These are phyloP conservation scores for Diarsia rubi DNA, from an alignment of 2,888 invertebrate species.

Conservation along the genomic window DNA sequence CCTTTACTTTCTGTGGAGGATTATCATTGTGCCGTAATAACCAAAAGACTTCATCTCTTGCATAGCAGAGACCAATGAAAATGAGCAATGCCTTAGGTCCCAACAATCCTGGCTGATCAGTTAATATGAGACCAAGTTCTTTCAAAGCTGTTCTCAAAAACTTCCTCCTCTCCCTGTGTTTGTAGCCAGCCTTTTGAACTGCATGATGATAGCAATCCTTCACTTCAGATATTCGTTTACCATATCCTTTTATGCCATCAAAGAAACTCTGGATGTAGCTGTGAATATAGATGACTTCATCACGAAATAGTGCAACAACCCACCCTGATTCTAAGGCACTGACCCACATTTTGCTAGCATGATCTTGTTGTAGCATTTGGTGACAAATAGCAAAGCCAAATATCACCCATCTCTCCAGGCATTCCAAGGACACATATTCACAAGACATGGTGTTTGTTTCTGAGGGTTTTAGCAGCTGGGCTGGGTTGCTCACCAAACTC, in stretches of 20 bases:
- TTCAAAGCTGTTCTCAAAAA: slow-evolving; percentile 98
- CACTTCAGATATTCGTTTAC: slow-evolving; percentile 98
- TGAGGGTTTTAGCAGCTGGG: slow-evolving; percentile 98
- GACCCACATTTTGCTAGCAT: slow-evolving; percentile 97
- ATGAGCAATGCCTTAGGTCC: slow-evolving; percentile 99
- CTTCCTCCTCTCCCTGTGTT: slow-evolving; percentile 98
- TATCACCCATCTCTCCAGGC: slow-evolving; percentile 99
- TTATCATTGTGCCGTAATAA: slow-evolving; percentile 98
- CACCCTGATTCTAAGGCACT: slow-evolving; percentile 98
- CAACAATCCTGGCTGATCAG: slow-evolving; percentile 99
- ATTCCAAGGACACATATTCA: slow-evolving; percentile 98
- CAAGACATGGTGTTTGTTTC: slow-evolving; percentile 99
- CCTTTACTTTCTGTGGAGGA: slow-evolving; percentile 97
- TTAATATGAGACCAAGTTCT: slow-evolving; percentile 98
- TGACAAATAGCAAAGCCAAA: slow-evolving; percentile 98
- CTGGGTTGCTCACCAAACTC: slow-evolving; percentile 98
- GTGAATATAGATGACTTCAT: slow-evolving; percentile 99
- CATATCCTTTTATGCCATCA: slow-evolving; percentile 98
- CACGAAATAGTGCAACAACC: slow-evolving; percentile 98
- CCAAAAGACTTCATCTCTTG: slow-evolving; percentile 99
- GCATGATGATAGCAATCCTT: slow-evolving; percentile 98
- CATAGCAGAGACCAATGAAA: slow-evolving; percentile 98
- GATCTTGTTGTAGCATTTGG: slow-evolving; percentile 95
- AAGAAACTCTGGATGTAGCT: slow-evolving; percentile 98
- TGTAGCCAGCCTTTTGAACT: slow-evolving; percentile 96